Percentiles rank a stretch among this genome's conserved stretches.
Evolutionary conservation across 2,113 vertebrate genomes (phyloP).

Genomic region (Colinus virginianus): DNA sequence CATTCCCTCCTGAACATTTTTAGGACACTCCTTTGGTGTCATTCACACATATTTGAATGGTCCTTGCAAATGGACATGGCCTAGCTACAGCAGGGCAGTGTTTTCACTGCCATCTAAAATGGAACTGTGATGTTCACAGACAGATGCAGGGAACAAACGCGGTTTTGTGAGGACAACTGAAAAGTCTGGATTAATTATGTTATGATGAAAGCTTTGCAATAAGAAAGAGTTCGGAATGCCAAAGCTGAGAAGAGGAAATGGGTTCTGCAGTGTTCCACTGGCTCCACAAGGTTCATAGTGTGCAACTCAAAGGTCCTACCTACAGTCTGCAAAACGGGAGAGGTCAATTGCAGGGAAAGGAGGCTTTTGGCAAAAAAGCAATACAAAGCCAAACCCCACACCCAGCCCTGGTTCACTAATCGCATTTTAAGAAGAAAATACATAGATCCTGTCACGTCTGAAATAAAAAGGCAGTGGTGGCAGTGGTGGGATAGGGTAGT

Average conservation of each 20-base stretch:
- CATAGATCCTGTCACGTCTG: conserved; percentile 16
- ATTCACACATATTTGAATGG: too few relatives aligned
- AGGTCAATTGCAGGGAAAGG: not conserved
- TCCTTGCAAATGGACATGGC: not conserved
- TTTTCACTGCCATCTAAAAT: not conserved
- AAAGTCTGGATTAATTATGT: not conserved
- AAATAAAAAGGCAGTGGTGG: not conserved
- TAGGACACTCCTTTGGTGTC: not conserved
- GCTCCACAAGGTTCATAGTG: not conserved
- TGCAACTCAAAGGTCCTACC: not conserved
- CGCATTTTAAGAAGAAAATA: not conserved
- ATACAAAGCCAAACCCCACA: fast-evolving
- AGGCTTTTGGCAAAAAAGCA: not conserved
- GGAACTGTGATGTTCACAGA: not conserved
- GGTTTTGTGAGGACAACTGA: not conserved
- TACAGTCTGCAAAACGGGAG: not conserved
- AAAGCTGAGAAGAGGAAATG: not conserved
- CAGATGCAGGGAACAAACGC: not conserved
- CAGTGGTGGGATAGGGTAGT: not conserved
- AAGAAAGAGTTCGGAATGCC: not conserved
- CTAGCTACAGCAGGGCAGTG: not conserved
- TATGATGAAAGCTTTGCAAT: not conserved
- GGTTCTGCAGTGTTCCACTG: not conserved
- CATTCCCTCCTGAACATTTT: not conserved
- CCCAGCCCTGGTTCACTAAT: not conserved